Base-by-base conservation (phyloP, 2,888 invertebrate genomes). In the Cosmia pyralina region DNA sequence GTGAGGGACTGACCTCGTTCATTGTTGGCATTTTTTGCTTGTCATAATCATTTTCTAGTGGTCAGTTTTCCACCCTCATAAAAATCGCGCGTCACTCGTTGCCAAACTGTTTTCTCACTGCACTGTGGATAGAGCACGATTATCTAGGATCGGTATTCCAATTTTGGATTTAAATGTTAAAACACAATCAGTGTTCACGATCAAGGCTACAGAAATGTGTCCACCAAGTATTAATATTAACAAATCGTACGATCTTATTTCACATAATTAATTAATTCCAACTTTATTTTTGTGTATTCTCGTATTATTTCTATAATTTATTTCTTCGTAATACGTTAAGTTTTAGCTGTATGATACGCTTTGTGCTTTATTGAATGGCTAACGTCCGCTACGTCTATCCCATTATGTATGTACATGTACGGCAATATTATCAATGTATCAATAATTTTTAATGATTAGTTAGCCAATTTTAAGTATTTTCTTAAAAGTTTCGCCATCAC, bases 301-400 rank as follows among this genome's bases (percentile, higher is more conserved):
- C 88, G 83, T 93, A 89, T 83, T 87, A 83, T 89, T 89, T 90
- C 75, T 88, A 92, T 95, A 94, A 94, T 94, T 95, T 95, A 94
- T 94, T 95, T 90, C 91, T 88, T 87, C 90, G 89, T 88, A 90
- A 88, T 87, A 87, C 74, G 83, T 83, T 86, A 85, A 81, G 83
- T 85, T 90, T 88, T 90, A 94, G 95, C 95, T 96, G 95, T 95
- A 95, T 91, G 90, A 91, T 90, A 90, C 84, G 94, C 94, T 94
- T 92, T 89, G 90, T 85, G 94, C 95, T 95, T 91, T 89, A 91
- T 88, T 85, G 90, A 91, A 92, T 90, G 87, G 90, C 90, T 92
- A n/a, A 91, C 90, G 90, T 92, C 92, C 89, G 92, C 93, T 91
- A 89, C 87, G 90, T 92, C 89, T 92, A 88, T 90, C 88, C 85